Base-by-base conservation (phyloP, 1,140 invertebrate species). In the Zaprionus camerounensis region DNA sequence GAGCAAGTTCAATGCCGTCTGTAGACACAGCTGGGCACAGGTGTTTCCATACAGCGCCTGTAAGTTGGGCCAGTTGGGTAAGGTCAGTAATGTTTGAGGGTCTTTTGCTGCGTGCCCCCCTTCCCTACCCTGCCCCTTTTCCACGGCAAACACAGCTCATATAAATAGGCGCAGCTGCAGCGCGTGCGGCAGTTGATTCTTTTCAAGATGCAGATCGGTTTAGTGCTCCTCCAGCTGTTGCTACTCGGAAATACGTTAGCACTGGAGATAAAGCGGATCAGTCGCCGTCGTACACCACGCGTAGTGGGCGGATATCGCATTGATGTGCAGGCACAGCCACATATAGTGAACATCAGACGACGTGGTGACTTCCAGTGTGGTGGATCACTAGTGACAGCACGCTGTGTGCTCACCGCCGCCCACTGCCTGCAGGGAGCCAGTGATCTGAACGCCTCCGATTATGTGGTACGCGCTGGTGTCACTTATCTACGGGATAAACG, bases 381-480 rank as follows among this genome's bases (percentile, higher is more conserved):
- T 1, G 91, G 91, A 0, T 88, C 91, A 3, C 46, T 92, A 38
- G 53, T 92, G 1, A 90, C 76, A 1, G 73, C 81, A 3, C 56
- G 56, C 3, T 92, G 91, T 64, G 91, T 92, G 15, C 57, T 92
- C 11, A 92, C 91, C 11, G 91, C 91, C n/a, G 91, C 91, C 20
- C 91, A 92, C 26, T 91, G 90, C 56, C 36, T 91, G n/a, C 72
- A 77, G 5, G 74, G 71, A 2, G 58, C 15, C n/a, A 46, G 41
- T 13, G 22, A 53, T 9, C 51, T 55, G n/a, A n/a, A 61, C 4
- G 59, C 85, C 0, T 38, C 71, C 9, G 90, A 91, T 38, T 91
- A 86, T 17, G 74, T 86, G 38, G 82, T 91, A 1, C 84, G 90
- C 15, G 90, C 82, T 6, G 90, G 90, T 0, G 80, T 90, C 5